phyloP scores from a whole-genome alignment of 1,140 invertebrate genomes.

The Sinonovacula constricta region DNA sequence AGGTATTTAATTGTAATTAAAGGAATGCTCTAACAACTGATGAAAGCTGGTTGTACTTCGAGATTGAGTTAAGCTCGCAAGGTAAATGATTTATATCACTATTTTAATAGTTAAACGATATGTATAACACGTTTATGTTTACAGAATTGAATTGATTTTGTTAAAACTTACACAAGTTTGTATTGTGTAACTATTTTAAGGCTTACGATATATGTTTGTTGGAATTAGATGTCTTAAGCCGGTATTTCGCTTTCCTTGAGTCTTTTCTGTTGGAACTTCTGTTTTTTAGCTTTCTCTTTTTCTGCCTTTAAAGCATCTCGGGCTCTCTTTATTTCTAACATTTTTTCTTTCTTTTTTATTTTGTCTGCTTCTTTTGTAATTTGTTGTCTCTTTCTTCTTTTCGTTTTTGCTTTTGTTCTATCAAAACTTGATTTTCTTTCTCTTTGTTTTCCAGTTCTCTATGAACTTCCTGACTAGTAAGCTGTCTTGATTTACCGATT shows the following conservation, averaged over 20 bases:
- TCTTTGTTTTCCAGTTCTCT: slow-evolving; percentile 15
- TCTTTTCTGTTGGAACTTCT: neutral
- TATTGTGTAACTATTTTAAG: no score
- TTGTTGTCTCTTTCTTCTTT: slow-evolving; percentile 17
- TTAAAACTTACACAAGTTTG: no score
- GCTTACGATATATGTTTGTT: no score
- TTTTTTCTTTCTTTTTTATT: slow-evolving; percentile 2
- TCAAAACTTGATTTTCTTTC: neutral
- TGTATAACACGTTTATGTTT: no score
- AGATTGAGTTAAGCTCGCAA: no score
- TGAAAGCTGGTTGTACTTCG: no score
- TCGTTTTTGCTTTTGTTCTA: slow-evolving; percentile 7
- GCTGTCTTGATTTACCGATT: neutral
- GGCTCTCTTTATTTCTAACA: neutral
- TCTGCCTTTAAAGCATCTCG: neutral
- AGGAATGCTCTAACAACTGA: no score
- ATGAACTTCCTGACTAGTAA: slow-evolving; percentile 28
- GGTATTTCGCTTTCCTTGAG: neutral
- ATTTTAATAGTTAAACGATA: no score
- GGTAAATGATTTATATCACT: no score
- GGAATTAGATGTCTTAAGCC: no score
- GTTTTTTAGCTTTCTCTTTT: neutral
- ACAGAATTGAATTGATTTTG: no score
- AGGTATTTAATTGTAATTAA: no score
- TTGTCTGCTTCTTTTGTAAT: slow-evolving; percentile 7